Percentiles rank a stretch among this genome's conserved stretches.
Evolutionary conservation across 2,113 vertebrate species (phyloP).

Genomic region (Pseudonaja textilis): DNA sequence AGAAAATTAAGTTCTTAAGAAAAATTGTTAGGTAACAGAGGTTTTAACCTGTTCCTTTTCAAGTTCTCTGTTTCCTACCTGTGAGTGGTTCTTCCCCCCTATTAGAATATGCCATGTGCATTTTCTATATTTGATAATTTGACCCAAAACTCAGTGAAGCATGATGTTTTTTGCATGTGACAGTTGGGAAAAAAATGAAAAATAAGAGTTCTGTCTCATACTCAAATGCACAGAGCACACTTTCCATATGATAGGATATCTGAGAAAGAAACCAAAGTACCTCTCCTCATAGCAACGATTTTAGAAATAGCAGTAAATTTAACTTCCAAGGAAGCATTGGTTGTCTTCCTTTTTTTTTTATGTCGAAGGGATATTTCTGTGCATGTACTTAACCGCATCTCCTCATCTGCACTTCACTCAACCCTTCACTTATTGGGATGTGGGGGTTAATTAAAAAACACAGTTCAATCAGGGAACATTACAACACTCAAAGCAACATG

Average conservation of each 20-base stretch:
- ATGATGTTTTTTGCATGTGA: neutral
- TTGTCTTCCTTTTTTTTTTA: neutral
- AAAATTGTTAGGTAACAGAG: neutral
- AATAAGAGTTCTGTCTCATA: neutral
- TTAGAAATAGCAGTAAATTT: neutral
- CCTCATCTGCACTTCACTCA: neutral
- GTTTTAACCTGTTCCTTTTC: neutral
- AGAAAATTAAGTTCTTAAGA: neutral
- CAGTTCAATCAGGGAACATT: neutral
- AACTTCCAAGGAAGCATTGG: neutral
- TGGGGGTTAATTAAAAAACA: neutral
- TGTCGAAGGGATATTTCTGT: neutral
- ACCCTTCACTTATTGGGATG: neutral
- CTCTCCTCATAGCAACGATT: neutral
- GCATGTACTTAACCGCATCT: neutral
- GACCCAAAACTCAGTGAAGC: neutral
- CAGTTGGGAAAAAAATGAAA: neutral
- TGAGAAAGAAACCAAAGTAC: neutral
- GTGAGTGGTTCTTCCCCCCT: neutral
- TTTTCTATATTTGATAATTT: neutral
- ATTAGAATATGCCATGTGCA: neutral
- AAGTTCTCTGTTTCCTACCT: neutral
- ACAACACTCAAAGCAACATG: neutral
- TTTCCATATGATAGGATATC: neutral
- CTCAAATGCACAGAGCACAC: neutral